phyloP scores from a whole-genome alignment of 2,888 invertebrate species.

The Brachyopa scutellaris region DNA sequence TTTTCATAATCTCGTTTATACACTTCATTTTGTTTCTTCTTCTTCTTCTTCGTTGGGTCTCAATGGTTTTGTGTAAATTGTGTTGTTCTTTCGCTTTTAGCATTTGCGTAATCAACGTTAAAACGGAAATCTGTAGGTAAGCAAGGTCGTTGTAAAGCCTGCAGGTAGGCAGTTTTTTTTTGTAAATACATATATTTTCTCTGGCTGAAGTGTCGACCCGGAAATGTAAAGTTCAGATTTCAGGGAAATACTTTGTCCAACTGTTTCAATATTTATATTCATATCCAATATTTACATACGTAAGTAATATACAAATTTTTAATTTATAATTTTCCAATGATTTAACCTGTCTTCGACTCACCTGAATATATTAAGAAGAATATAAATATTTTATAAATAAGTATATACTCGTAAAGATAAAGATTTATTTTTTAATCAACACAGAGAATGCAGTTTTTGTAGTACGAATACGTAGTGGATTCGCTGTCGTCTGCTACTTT shows the following conservation, averaged over 20 bases:
- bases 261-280: too few species aligned
- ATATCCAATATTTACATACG: too few species aligned
- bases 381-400: background rate
- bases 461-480: background rate
- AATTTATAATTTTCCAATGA: too few species aligned
- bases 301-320: too few species aligned
- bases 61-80: background rate
- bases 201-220: slow-evolving; percentile 5
- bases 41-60: background rate
- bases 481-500: background rate
- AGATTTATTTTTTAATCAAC: background rate
- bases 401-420: slow-evolving; percentile 16
- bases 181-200: slow-evolving; percentile 8
- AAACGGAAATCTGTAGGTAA: background rate
- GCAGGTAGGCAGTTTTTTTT: background rate
- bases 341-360: too few species aligned
- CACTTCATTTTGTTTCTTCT: background rate
- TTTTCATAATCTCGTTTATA: slow-evolving; percentile 1
- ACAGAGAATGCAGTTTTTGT: background rate
- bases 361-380: background rate
- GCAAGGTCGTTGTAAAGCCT: slow-evolving; percentile 34
- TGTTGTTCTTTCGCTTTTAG: slow-evolving; percentile 7
- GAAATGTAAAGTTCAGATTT: slow-evolving; percentile 15
- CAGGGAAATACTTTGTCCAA: background rate
- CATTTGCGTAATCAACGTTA: slow-evolving; percentile 23